Evolutionary conservation across 64 coral and sea anemone species (phyloP), one percentile per base, ranked within the genome.

Genomic region (Pachyseris speciosa): DNA sequence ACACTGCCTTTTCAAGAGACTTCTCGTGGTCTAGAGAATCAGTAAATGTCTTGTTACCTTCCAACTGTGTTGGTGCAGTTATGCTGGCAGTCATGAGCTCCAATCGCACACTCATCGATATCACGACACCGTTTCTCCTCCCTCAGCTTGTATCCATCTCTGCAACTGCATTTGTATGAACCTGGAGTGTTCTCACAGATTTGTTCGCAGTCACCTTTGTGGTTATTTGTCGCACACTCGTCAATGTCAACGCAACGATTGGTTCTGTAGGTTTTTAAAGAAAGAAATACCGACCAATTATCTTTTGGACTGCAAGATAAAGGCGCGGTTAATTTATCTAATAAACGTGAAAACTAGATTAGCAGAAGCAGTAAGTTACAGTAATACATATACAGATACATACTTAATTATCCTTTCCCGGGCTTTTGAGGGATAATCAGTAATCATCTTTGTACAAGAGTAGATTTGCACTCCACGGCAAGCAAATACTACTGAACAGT

Each of bases 11-110:
- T 53, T 53, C 45, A 48, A 48, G 7, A 49, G 7, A 49, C 15
- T 9, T 49, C 45, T 49, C 15, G 45, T 49, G 7, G 45, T n/a
- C 45, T 0, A 9, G 19, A 20, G 9, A 4, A 58, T 19, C 58
- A 24, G 1, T 61, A 16, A 25, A 61, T 20, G 39, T 16, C 12
- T 0, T 47, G 39, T 29, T 80, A 96, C 94, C 94, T 89, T 75
- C 94, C 94, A 20, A 60, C 30, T 15, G 68, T 96, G 69, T 96
- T 96, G 20, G 61, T 96, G 39, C 94, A 96, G 36, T 88, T 93
- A 43, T 96, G 94, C 8, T 93, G 86, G 28, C 94, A 96, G 25
- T 29, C 11, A 28, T 96, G 83, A 34, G 53, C 20, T 9, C 30
- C 42, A 22, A 38, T 58, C 0, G 77, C 37, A 28, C 94, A 96